Conservation (phyloP, 2,797 vertebrate species). For the Hydrolagus colliei region DNA sequence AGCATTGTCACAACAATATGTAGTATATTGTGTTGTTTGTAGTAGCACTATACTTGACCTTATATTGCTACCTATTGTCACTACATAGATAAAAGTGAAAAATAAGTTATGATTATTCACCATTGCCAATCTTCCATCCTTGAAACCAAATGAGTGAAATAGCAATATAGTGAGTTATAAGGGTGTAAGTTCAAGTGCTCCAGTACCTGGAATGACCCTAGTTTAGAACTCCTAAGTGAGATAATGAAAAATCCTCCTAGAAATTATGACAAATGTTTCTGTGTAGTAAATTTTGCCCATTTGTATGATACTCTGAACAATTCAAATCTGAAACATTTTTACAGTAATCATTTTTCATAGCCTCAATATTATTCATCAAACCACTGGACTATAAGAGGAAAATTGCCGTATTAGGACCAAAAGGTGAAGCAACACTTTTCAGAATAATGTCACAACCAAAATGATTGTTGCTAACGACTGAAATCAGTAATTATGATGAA, state of each 20-base stretch:
- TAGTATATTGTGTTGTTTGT: constrained; percentile 3
- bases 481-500: constrained; percentile 31
- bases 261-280: constrained; percentile 29
- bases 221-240: constrained; percentile 23
- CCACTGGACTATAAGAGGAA: constrained; percentile 30
- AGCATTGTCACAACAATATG: constrained; percentile 13
- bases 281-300: constrained; percentile 25
- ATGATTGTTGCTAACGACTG: constrained; percentile 30
- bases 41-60: constrained; percentile 17
- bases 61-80: neutral
- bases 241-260: constrained; percentile 29
- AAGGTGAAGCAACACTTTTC: constrained; percentile 32
- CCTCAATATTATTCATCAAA: constrained; percentile 32
- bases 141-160: constrained; percentile 25
- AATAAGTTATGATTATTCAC: constrained; percentile 12
- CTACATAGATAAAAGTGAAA: constrained; percentile 19
- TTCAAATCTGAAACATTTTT: constrained; percentile 28
- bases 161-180: constrained; percentile 26
- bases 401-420: constrained; percentile 30
- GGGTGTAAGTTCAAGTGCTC: constrained; percentile 25
- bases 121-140: constrained; percentile 23
- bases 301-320: constrained; percentile 19
- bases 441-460: constrained; percentile 29
- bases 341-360: constrained; percentile 29
- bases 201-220: constrained; percentile 26